phyloP scores from a whole-genome alignment of 92 coral and sea anemone genomes.

The Anthopleura xanthogrammica region DNA sequence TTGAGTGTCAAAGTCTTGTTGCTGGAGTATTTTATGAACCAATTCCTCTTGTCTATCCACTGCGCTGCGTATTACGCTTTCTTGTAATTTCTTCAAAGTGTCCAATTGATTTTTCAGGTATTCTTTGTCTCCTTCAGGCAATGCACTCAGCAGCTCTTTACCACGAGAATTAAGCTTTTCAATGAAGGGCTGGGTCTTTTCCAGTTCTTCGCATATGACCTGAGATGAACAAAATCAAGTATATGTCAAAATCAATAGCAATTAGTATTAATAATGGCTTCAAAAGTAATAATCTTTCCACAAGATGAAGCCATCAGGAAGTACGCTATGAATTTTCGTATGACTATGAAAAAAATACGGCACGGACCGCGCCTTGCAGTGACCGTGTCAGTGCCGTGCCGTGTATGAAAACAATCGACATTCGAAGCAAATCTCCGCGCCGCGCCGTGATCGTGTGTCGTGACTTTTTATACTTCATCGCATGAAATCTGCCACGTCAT shows the following conservation, averaged over 20 bases:
- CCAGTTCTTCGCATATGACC: conserved; percentile 76
- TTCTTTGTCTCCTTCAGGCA: conserved; percentile 62
- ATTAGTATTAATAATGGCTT: neutral
- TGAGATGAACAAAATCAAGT: conserved; percentile 3
- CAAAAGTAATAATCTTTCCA: no score
- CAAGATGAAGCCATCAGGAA: no score
- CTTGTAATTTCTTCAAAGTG: conserved; percentile 55
- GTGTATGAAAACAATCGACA: no score
- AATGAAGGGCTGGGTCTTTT: conserved; percentile 56
- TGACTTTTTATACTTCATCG: no score
- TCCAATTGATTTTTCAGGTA: conserved; percentile 63
- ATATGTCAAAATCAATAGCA: neutral
- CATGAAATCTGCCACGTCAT: no score
- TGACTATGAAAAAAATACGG: no score
- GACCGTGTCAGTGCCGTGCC: no score
- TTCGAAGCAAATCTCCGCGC: no score
- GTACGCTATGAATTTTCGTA: no score
- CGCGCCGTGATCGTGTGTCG: no score
- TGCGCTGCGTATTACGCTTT: conserved; percentile 67
- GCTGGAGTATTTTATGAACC: conserved; percentile 71
- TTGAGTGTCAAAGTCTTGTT: conserved; percentile 87
- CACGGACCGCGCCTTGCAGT: no score
- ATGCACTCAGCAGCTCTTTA: conserved; percentile 46
- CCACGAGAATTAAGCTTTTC: conserved; percentile 56
- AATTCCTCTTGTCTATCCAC: conserved; percentile 81